Conservation (phyloP, 2,888 invertebrate species). For the Drosophila phalerata region DNA sequence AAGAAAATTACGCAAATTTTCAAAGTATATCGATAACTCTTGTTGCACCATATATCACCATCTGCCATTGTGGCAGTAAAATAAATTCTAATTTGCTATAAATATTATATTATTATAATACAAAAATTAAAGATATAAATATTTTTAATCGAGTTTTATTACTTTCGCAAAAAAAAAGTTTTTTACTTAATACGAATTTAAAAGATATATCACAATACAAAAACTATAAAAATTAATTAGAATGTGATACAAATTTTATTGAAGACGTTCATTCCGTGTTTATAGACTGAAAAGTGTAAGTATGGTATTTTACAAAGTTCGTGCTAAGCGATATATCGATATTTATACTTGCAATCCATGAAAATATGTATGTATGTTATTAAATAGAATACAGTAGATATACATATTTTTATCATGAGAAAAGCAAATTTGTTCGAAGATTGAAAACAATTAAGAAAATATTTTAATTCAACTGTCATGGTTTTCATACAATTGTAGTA, state of each 20-base stretch:
- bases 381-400: conserved; percentile 58
- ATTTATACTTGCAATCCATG: conserved; percentile 40
- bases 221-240: neutral
- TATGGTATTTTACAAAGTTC: neutral
- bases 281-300: neutral
- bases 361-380: conserved; percentile 49
- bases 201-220: neutral
- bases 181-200: neutral
- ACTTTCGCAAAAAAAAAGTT: neutral
- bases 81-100: too few relatives aligned
- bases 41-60: too few relatives aligned
- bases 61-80: too few relatives aligned
- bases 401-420: conserved; percentile 59
- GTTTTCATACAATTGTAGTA: conserved; percentile 4
- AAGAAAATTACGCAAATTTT: too few relatives aligned
- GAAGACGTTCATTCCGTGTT: neutral
- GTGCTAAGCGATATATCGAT: conserved; percentile 44
- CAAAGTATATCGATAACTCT: too few relatives aligned
- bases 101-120: too few relatives aligned
- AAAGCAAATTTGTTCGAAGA: conserved; percentile 40
- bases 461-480: conserved; percentile 16
- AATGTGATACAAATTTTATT: neutral
- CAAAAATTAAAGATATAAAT: neutral
- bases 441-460: conserved; percentile 24
- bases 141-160: neutral